phyloP scores from a whole-genome alignment of 2,797 vertebrate species.

The Sebastes diploproa region DNA sequence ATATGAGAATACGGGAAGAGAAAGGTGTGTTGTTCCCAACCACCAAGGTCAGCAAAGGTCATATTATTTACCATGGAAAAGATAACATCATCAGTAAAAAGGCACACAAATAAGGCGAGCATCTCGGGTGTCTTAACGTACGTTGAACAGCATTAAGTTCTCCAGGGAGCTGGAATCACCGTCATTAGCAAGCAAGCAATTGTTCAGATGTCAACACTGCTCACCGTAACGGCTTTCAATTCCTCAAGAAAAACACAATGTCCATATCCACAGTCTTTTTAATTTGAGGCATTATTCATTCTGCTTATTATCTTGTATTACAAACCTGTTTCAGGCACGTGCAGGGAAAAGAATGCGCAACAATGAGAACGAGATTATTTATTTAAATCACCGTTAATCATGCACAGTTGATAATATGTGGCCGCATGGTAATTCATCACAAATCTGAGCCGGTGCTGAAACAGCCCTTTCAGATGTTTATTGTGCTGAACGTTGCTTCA shows the following conservation, averaged over 20 bases:
- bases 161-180: conserved; percentile 32
- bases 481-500: conserved; percentile 38
- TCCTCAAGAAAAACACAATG: conserved; percentile 13
- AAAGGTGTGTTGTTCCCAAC: neutral
- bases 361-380: conserved; percentile 55
- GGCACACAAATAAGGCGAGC: neutral
- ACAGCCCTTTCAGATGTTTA: conserved; percentile 50
- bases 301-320: conserved; percentile 52
- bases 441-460: conserved; percentile 32
- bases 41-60: conserved; percentile 22
- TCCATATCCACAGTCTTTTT: conserved; percentile 41
- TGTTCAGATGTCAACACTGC: conserved; percentile 39
- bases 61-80: conserved; percentile 1
- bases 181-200: conserved; percentile 35
- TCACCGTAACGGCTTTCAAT: conserved; percentile 48
- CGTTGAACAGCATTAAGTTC: neutral
- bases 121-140: neutral
- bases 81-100: conserved; percentile 38
- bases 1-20: neutral
- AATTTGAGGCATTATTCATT: conserved; percentile 64
- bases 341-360: conserved; percentile 16
- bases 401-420: conserved; percentile 47
- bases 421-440: conserved; percentile 63
- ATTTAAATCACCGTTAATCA: conserved; percentile 76
- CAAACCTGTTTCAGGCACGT: conserved; percentile 34